These are phyloP conservation scores for Sinocyclocheilus anophthalmus DNA, from an alignment of 2,113 vertebrate species.

Conservation along the genomic window DNA sequence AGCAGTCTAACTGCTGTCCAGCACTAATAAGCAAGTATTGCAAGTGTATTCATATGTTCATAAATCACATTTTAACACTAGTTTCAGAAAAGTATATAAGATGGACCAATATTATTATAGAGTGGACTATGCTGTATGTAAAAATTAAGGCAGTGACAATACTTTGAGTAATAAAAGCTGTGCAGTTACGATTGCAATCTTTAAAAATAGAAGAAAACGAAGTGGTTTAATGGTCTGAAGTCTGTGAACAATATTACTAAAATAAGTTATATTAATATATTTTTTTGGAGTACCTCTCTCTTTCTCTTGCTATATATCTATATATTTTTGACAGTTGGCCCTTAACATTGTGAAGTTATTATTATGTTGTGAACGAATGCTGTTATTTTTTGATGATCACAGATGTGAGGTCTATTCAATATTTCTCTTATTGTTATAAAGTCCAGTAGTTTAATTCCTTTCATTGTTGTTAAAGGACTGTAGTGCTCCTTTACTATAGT, in stretches of 20 bases:
- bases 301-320: slow-evolving; percentile 42
- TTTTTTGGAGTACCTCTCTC: slow-evolving; percentile 30
- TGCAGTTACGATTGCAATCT: slow-evolving; percentile 12
- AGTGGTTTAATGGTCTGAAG: not conserved
- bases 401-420: slow-evolving; percentile 22
- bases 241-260: slow-evolving; percentile 26
- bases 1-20: not conserved
- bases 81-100: not conserved
- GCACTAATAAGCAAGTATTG: not conserved
- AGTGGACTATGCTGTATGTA: slow-evolving; percentile 16
- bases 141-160: not conserved
- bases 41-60: not conserved
- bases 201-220: not conserved
- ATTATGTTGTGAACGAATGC: slow-evolving; percentile 55
- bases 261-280: not conserved
- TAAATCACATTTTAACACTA: not conserved
- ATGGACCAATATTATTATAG: not conserved
- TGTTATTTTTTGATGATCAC: slow-evolving; percentile 25
- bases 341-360: slow-evolving; percentile 45
- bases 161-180: not conserved
- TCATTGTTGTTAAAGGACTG: slow-evolving; percentile 60
- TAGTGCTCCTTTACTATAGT: slow-evolving; percentile 74
- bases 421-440: slow-evolving; percentile 64
- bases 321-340: slow-evolving; percentile 18
- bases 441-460: slow-evolving; percentile 63